These are phyloP conservation scores for Aplysia californica DNA, from an alignment of 1,140 invertebrate genomes.

Conservation along the genomic window DNA sequence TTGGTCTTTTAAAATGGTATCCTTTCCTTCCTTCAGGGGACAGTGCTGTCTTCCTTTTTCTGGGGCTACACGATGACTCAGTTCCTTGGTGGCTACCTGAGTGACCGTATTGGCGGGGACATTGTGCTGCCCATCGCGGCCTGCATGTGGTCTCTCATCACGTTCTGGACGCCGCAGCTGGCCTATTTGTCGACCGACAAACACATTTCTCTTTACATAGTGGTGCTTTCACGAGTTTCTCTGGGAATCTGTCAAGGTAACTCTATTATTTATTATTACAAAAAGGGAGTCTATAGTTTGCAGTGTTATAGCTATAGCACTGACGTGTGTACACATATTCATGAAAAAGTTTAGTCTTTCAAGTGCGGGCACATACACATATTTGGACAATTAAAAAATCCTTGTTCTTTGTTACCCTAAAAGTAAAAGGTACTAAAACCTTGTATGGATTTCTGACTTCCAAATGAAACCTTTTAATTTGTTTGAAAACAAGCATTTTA, in stretches of 20 bases:
- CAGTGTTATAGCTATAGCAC: background rate
- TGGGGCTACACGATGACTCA: slow-evolving; percentile 83
- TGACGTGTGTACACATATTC: no score
- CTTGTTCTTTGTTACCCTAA: no score
- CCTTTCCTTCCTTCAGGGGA: slow-evolving; percentile 67
- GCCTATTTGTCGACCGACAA: slow-evolving; percentile 73
- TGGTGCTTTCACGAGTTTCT: slow-evolving; percentile 74
- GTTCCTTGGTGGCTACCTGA: slow-evolving; percentile 77
- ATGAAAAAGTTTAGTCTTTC: no score
- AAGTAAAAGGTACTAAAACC: no score
- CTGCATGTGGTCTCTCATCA: slow-evolving; percentile 76
- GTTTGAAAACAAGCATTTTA: no score
- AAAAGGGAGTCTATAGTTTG: no score
- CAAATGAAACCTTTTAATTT: no score
- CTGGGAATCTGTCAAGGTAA: slow-evolving; percentile 79
- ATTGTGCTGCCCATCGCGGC: slow-evolving; percentile 75
- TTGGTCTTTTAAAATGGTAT: no score
- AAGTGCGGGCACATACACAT: no score
- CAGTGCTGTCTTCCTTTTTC: slow-evolving; percentile 80
- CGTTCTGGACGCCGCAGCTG: slow-evolving; percentile 77
- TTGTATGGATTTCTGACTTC: no score
- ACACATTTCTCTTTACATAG: slow-evolving; percentile 72
- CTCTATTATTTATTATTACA: no score
- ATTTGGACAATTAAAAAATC: no score
- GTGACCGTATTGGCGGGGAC: slow-evolving; percentile 78